Evolutionary conservation across 1,140 invertebrate species (phyloP), one percentile per base, ranked within the genome.

Genomic region (Drosophila parabipectinata): DNA sequence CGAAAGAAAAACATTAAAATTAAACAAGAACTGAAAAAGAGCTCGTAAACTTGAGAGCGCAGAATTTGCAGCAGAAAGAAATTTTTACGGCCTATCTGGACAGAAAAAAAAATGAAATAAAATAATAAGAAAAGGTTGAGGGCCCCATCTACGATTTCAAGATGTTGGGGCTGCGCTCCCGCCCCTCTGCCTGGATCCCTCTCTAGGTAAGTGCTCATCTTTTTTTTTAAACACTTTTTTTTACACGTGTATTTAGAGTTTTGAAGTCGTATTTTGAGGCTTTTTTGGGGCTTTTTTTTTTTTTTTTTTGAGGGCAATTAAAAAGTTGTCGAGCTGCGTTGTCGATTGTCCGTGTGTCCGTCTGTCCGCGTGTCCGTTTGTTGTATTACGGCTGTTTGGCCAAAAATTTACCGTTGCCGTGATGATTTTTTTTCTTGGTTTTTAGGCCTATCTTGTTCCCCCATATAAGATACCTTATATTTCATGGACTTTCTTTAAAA

Each of bases 291-390:
- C 26, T 37, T 37, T 37, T 37, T 4, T 3, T 10, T 1, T 3
- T 5, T 21, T 72, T 60, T 72, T 79, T 82, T 83, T 83, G 60
- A 63, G 71, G 79, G 79, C 79, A 83, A 83, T 83, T 83, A 83
- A 83, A 83, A 83, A 83, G 64, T 83, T 84, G 76, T 84, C 63
- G 75, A 83, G 79, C 79, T 72, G 67, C 72, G 78, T 72, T 77
- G 63, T 61, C 63, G 64, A 71, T 68, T 60, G 26, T 28, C 26
- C 26, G 26, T 28, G 4, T 28, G 26, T 77, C 9, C 57, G 34
- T 51, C 59, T 78, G 74, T 66, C 75, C 45, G 56, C 55, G 45
- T 34, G 61, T 60, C 71, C 47, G 75, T 80, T 60, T 59, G 66
- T 59, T 60, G 72, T 77, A 72, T 80, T 77, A 81, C 78, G 48